Percentiles rank a stretch among this genome's conserved stretches.
These are phyloP conservation scores for Alfaro cultratus DNA, from an alignment of 2,797 vertebrate species.

Conservation along the genomic window DNA sequence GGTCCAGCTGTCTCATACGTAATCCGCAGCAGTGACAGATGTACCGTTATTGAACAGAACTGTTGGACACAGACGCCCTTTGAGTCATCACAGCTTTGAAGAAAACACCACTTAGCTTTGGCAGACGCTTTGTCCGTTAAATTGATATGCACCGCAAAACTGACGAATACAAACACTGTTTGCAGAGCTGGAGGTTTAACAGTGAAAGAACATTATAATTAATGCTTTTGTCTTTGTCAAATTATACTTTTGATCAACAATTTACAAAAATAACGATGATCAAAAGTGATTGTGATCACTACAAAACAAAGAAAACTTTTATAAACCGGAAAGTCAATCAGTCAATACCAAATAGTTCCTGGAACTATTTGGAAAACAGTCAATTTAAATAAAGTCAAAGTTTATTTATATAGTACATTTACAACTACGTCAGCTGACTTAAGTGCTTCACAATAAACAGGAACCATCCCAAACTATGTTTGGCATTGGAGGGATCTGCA, in stretches of 20 bases:
- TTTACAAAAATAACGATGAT: not conserved
- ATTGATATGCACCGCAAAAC: not conserved
- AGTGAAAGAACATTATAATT: not conserved
- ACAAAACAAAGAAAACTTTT: not conserved
- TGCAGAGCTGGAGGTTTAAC: slow-evolving; percentile 13
- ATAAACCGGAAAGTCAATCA: not conserved
- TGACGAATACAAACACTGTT: not conserved
- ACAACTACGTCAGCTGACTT: no score
- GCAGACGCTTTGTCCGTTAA: not conserved
- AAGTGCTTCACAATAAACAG: not conserved
- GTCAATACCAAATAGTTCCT: not conserved
- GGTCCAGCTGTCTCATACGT: slow-evolving; percentile 46
- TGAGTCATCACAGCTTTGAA: slow-evolving; percentile 8
- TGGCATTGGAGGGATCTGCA: not conserved
- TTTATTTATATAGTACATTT: no score
- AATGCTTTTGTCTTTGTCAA: not conserved
- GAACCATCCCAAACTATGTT: not conserved
- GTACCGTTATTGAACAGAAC: slow-evolving; percentile 42
- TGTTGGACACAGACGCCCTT: not conserved
- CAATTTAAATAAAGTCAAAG: no score
- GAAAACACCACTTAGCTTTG: not conserved
- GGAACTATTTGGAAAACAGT: not conserved
- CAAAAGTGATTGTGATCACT: not conserved
- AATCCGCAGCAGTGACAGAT: slow-evolving; percentile 48
- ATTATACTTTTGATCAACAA: not conserved